Base-by-base conservation (phyloP, 2,797 vertebrate genomes). In the Dicrostonyx torquatus region DNA sequence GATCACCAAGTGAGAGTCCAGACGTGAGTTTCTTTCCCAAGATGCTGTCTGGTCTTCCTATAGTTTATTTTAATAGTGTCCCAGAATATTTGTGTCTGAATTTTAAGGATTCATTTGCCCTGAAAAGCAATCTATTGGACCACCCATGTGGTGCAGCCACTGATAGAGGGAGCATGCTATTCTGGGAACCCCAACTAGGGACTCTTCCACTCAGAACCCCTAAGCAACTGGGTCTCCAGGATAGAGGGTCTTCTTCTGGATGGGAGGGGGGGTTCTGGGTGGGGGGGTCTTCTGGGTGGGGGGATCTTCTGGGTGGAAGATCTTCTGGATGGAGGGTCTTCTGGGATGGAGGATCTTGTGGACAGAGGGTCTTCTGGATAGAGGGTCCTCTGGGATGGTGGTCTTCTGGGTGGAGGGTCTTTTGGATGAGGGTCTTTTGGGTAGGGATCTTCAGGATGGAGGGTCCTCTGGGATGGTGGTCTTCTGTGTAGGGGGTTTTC, bases 141-240 rank as follows among this genome's bases (percentile, higher is more conserved):
- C 22, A 43, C 66, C 68, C 70, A 0, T 2, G 1, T 13, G 50
- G 62, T 80, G 24, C 4, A 4, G 70, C 17, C 0, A 31, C 6
- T 4, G 66, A 40, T 8, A 78, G 24, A 13, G 29, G 15, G 64
- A 40, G 8, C 22, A 2, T 14, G 0, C 29, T 4, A 0, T 5
- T 26, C 70, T 3, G 1, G 60, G 37, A 48, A 12, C 70, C 24
- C 60, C 3, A 50, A 17, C 53, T 55, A 24, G 1, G 0, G 43
- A 1, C 31, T 15, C 43, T 58, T 10, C 26, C 6, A 13, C n/a
- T 34, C 14, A 3, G 82, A 29, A 48, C 34, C 8, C 24, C 58
- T 2, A 0, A 18, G 34, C 80, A 1, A 5, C 26, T 14, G 62
- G n/a, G 58, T 50, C 0, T 55, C 12, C 64, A 2, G 17, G 24